A percentile compares a stretch with the other conserved stretches of the same genome.
phyloP scores from a whole-genome alignment of 2,113 vertebrate species.

The Lota lota region DNA sequence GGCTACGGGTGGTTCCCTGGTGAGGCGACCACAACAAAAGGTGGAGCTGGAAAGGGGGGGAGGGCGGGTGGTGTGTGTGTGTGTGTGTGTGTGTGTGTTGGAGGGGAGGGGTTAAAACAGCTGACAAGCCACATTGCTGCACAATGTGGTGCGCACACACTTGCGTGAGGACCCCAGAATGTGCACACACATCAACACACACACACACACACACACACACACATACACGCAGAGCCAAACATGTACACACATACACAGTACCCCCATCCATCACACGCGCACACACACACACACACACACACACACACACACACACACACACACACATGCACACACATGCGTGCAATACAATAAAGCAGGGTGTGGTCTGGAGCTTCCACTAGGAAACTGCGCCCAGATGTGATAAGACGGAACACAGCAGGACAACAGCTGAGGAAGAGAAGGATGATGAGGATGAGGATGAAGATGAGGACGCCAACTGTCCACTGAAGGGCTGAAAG shows the following conservation, averaged over 20 bases:
- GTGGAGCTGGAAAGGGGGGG: constrained; percentile 21
- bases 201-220: constrained; percentile 5
- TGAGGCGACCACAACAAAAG: constrained; percentile 22
- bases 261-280: not conserved
- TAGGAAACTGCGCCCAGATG: constrained; percentile 2
- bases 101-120: constrained; percentile 41
- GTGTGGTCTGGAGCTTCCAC: constrained; percentile 10
- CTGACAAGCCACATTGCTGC: constrained; percentile 52
- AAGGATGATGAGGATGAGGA: constrained; percentile 5
- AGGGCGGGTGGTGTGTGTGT: not conserved
- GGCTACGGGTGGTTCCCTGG: constrained; percentile 50
- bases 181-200: not conserved
- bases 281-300: not conserved
- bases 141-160: constrained; percentile 1
- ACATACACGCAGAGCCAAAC: no score
- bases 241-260: not conserved
- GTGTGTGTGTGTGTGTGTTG: no score
- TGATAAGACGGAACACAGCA: constrained; percentile 15
- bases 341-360: constrained; percentile 8
- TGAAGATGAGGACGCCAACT: constrained; percentile 17
- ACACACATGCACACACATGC: not conserved
- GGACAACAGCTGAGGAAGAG: not conserved
- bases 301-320: not conserved
- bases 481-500: constrained; percentile 19
- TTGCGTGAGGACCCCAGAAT: not conserved